phyloP scores from a whole-genome alignment of 2,113 vertebrate species.

The Hippocampus mohnikei region DNA sequence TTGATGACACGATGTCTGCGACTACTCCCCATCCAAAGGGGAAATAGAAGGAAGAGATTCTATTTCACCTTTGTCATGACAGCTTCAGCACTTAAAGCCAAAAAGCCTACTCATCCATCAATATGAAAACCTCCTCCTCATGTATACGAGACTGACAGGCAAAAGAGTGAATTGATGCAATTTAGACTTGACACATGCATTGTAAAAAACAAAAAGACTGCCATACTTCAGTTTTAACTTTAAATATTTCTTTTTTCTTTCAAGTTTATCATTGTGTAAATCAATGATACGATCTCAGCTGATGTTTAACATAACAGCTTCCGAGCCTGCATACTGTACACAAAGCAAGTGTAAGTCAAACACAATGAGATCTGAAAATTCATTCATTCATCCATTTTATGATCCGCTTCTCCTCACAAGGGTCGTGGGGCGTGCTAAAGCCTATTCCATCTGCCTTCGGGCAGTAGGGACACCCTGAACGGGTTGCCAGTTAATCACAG shows the following conservation, averaged over 20 bases:
- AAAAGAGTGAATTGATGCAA: slow-evolving; percentile 1
- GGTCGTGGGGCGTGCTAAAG: too few species aligned
- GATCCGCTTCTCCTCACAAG: too few species aligned
- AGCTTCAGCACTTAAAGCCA: slow-evolving; percentile 30
- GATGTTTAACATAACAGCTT: not conserved
- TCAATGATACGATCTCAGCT: not conserved
- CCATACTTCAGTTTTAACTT: slow-evolving; percentile 6
- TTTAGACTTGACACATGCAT: slow-evolving; percentile 14
- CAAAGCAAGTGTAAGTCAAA: not conserved
- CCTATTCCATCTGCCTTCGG: too few species aligned
- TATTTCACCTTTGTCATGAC: slow-evolving; percentile 51
- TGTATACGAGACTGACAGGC: slow-evolving; percentile 1
- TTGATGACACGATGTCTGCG: slow-evolving; percentile 39
- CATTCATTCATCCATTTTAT: too few species aligned
- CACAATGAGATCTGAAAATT: not conserved
- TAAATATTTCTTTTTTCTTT: not conserved
- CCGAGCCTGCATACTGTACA: not conserved
- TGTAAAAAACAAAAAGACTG: slow-evolving; percentile 9
- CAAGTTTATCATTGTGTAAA: not conserved
- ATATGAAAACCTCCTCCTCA: slow-evolving; percentile 17
- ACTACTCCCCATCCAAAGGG: slow-evolving; percentile 38
- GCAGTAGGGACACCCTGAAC: too few species aligned
- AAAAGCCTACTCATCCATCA: slow-evolving; percentile 44
- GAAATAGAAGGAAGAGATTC: slow-evolving; percentile 15
- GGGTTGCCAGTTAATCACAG: too few species aligned